Evolutionary conservation across 2,113 vertebrate genomes (phyloP).

Genomic region (Butorides virescens): DNA sequence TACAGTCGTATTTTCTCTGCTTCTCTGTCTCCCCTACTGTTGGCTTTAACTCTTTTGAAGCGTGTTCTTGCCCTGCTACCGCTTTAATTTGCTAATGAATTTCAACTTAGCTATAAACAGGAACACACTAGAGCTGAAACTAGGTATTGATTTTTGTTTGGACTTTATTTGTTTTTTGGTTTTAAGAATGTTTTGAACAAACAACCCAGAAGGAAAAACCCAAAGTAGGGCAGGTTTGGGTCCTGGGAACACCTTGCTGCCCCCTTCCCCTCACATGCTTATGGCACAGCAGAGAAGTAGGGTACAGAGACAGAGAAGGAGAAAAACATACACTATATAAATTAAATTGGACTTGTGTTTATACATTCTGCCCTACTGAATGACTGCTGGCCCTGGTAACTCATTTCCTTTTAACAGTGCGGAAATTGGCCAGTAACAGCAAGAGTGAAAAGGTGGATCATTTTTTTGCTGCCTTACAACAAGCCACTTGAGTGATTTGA

Average conservation of each 20-base stretch:
- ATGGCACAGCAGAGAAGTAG: background rate
- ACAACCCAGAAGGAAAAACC: background rate
- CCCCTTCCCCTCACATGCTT: fast-evolving
- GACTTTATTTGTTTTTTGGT: background rate
- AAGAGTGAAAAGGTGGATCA: background rate
- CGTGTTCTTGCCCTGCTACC: background rate
- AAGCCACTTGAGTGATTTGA: background rate
- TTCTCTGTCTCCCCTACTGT: background rate
- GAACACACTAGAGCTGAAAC: background rate
- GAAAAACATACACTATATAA: background rate
- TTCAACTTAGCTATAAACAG: background rate
- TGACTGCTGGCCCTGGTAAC: background rate
- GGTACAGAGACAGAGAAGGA: background rate
- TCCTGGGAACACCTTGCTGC: background rate
- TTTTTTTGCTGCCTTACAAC: background rate
- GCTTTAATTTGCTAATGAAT: background rate
- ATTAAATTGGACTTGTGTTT: background rate
- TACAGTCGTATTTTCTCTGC: background rate
- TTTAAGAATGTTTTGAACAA: background rate
- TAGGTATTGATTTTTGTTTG: background rate
- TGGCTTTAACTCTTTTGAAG: background rate
- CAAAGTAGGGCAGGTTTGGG: background rate
- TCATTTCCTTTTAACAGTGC: background rate
- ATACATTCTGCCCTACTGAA: background rate
- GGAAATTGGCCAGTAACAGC: background rate